Conservation (phyloP, 2,888 invertebrate genomes). For the Hololepta plana region DNA sequence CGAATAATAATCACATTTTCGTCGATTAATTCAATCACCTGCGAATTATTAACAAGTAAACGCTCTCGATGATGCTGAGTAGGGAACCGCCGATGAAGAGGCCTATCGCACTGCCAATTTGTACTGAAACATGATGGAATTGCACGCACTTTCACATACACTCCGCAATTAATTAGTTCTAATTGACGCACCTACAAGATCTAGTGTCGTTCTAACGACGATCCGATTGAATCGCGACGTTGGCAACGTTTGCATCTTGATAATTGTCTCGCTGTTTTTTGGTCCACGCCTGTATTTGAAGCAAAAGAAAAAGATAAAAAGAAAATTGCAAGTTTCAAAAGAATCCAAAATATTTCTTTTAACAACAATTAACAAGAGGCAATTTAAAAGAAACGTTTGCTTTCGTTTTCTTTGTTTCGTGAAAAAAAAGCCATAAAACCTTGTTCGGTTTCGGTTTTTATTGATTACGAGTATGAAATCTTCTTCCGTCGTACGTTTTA, state of each 20-base stretch:
- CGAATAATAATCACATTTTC: too few relatives aligned
- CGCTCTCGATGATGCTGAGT: slow-evolving; percentile 35
- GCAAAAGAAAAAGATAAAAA: too few relatives aligned
- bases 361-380: too few relatives aligned
- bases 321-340: too few relatives aligned
- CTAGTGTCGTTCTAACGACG: slow-evolving; percentile 39
- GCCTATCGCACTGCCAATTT: slow-evolving; percentile 40
- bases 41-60: slow-evolving; percentile 37
- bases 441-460: slow-evolving; percentile 1
- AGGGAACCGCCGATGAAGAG: slow-evolving; percentile 43
- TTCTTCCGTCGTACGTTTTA: background rate
- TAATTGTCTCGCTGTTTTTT: slow-evolving; percentile 22
- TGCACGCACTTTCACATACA: slow-evolving; percentile 1
- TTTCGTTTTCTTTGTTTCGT: too few relatives aligned
- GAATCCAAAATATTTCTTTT: too few relatives aligned
- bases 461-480: background rate
- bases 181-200: slow-evolving; percentile 37
- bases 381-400: too few relatives aligned
- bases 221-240: slow-evolving; percentile 36
- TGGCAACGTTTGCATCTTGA: slow-evolving; percentile 35
- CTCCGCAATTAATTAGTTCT: slow-evolving; percentile 2
- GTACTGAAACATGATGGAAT: slow-evolving; percentile 28
- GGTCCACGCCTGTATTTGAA: too few relatives aligned
- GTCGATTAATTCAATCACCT: too few relatives aligned
- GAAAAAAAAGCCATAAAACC: too few relatives aligned